These are phyloP conservation scores for Sinhomidia bicolor DNA, from an alignment of 2,888 invertebrate genomes.

Conservation along the genomic window DNA sequence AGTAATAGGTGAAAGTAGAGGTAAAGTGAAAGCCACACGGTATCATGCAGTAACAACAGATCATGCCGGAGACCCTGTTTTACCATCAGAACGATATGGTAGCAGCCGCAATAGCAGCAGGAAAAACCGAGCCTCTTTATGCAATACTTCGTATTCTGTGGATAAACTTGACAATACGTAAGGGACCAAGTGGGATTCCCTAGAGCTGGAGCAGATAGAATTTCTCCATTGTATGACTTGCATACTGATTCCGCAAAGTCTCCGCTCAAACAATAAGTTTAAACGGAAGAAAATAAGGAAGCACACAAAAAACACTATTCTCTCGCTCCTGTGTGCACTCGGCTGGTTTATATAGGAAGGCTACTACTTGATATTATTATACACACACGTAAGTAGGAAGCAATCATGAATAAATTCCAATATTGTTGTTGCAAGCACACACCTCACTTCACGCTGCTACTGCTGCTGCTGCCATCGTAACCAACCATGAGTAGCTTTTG, in stretches of 20 bases:
- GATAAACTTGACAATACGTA: conserved; percentile 51
- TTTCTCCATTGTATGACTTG: conserved; percentile 55
- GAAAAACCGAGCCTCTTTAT: conserved; percentile 8
- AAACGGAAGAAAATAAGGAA: conserved; percentile 41
- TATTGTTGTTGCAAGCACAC: not conserved
- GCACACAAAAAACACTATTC: no score
- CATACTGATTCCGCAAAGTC: conserved; percentile 55
- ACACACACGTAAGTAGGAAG: not conserved
- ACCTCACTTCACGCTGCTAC: not conserved
- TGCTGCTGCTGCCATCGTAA: not conserved
- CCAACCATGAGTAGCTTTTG: conserved; percentile 14
- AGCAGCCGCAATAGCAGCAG: not conserved
- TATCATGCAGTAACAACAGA: conserved; percentile 9
- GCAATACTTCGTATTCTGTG: conserved; percentile 48
- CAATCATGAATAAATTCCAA: conserved; percentile 30
- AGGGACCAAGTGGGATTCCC: conserved; percentile 45
- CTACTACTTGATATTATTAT: not conserved
- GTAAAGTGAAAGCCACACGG: conserved; percentile 38
- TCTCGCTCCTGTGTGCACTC: no score
- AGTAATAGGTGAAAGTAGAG: not conserved
- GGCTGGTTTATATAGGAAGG: no score
- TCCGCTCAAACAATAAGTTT: conserved; percentile 46
- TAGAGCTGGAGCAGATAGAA: conserved; percentile 41
- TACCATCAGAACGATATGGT: not conserved
- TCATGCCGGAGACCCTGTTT: conserved; percentile 11